Evolutionary conservation across 2,888 invertebrate genomes (phyloP), one percentile per base, ranked within the genome.

Genomic region (Osmoderma eremita): DNA sequence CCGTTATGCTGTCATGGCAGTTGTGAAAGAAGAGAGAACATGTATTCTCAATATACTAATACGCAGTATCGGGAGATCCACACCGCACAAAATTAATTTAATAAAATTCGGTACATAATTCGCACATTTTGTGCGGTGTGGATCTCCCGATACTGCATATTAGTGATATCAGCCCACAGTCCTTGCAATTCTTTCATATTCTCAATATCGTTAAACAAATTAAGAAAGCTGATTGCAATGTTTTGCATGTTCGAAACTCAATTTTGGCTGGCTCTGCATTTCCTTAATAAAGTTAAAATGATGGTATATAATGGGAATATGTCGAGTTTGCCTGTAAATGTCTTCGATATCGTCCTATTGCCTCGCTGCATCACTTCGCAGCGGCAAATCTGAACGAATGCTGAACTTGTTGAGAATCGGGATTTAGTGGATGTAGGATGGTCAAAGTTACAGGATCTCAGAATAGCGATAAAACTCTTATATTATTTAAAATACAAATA

Each of bases 1-100:
- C 97, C 0, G 99, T 82, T 99, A 99, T 82, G 91, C 98, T n/a
- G 98, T 98, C 58, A 99, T 99, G 99, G 99, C 99, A 67, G 96
- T 99, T 0, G 83, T 99, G 68, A 94, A 97, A 79, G 99, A 99
- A 82, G 99, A 99, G 83, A 90, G 99, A 62, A 89, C 95, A 63
- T 99, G 99, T 82, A 97, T 99, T 76, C n/a, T n/a, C n/a, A n/a
- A n/a, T n/a, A n/a, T n/a, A n/a, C n/a, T n/a, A n/a, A n/a, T n/a
- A n/a, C n/a, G n/a, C n/a, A n/a, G n/a, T n/a, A n/a, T n/a, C n/a
- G n/a, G n/a, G n/a, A n/a, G n/a, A n/a, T n/a, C n/a, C n/a, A n/a
- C n/a, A n/a, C n/a, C n/a, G n/a, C n/a, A n/a, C n/a, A n/a, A n/a
- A n/a, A n/a, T n/a, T n/a, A n/a, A n/a, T n/a, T n/a, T n/a, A n/a